A percentile compares a stretch with the other conserved stretches of the same genome.
Conservation (phyloP, 2,797 vertebrate species). For the Ibycter americanus region DNA sequence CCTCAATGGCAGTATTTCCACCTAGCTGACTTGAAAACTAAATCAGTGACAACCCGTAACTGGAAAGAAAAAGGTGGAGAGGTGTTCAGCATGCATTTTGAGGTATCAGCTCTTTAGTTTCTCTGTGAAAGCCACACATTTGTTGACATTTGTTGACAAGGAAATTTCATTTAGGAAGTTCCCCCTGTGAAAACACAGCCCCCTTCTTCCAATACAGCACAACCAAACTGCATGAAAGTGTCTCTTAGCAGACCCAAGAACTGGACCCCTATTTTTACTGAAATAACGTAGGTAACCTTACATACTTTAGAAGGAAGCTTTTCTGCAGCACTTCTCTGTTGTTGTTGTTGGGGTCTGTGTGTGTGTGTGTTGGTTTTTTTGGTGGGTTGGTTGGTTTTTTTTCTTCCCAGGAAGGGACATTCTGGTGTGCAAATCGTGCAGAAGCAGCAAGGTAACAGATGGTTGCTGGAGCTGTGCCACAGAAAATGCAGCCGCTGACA, state of each 20-base stretch:
- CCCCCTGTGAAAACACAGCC: background rate
- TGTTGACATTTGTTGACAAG: rapidly evolving
- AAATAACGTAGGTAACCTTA: background rate
- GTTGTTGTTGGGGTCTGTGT: too few relatives aligned
- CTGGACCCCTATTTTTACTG: background rate
- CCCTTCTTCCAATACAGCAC: background rate
- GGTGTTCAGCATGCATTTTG: background rate
- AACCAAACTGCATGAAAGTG: background rate
- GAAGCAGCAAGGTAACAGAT: conserved; percentile 4
- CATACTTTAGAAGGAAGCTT: background rate
- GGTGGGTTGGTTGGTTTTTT: too few relatives aligned
- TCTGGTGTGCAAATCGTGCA: background rate
- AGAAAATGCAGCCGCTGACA: background rate
- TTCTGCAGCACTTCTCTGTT: background rate
- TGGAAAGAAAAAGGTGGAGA: background rate
- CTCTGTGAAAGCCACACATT: background rate
- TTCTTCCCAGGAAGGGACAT: background rate
- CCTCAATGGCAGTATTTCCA: background rate
- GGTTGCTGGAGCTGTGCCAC: background rate
- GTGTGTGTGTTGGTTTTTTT: too few relatives aligned
- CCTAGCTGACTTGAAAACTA: background rate
- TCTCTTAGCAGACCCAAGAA: background rate
- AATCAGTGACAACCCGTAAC: rapidly evolving
- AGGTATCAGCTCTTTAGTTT: background rate
- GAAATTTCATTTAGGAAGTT: background rate